These are phyloP conservation scores for Boulengeromyrus knoepffleri DNA, from an alignment of 2,113 vertebrate genomes.

Conservation along the genomic window DNA sequence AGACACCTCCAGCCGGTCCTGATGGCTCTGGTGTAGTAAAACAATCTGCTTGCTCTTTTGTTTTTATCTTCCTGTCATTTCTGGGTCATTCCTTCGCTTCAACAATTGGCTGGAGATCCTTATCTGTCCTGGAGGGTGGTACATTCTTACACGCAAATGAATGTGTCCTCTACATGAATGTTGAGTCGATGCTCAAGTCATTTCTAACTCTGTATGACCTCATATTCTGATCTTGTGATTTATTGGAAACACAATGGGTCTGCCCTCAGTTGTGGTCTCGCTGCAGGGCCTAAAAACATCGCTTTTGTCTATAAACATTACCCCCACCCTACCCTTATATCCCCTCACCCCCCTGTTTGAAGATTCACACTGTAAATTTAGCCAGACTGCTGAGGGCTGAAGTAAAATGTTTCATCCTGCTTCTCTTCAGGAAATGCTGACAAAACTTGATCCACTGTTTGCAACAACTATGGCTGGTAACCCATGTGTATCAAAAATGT, in stretches of 20 bases:
- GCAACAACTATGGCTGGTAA: not conserved
- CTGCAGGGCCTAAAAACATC: not conserved
- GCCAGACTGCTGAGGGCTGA: not conserved
- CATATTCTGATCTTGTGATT: not conserved
- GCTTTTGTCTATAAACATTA: not conserved
- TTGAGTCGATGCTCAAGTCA: not conserved
- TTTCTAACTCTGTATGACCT: not conserved
- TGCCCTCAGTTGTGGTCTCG: not conserved
- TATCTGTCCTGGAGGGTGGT: not conserved
- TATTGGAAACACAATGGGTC: not conserved
- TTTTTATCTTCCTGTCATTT: not conserved
- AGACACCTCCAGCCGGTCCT: not conserved
- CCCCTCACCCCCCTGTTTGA: not conserved
- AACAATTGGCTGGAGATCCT: not conserved
- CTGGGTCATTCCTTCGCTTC: not conserved
- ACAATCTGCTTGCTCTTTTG: not conserved
- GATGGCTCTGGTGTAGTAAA: not conserved
- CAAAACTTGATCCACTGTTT: not conserved
- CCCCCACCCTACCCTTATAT: not conserved
- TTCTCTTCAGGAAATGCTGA: not conserved
- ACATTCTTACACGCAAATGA: not conserved
- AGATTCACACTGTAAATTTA: not conserved
- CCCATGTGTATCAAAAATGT: not conserved
- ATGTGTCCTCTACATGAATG: not conserved
- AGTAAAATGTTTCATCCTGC: not conserved